phyloP scores from a whole-genome alignment of 2,113 vertebrate species.

The Pseudolaguvia tuberculata region DNA sequence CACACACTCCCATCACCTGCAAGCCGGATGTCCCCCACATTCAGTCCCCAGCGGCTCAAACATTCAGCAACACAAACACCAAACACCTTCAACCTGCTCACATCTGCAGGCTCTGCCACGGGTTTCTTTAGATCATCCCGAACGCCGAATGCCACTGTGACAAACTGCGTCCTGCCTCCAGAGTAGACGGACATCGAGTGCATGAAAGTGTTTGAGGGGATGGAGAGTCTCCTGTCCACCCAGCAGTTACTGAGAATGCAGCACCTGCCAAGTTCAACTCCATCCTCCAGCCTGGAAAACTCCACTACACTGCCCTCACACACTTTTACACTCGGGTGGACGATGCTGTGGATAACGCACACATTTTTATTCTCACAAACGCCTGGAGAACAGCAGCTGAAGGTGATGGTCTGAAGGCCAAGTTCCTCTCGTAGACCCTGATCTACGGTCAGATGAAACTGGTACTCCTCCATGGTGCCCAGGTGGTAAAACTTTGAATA shows the following conservation, averaged over 20 bases:
- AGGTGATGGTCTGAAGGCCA: conserved; percentile 69
- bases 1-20: conserved; percentile 57
- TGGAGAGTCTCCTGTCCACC: conserved; percentile 53
- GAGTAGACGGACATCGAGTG: conserved; percentile 74
- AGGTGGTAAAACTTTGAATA: conserved; percentile 93
- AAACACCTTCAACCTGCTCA: conserved; percentile 65
- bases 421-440: conserved; percentile 73
- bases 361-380: not conserved
- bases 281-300: conserved; percentile 74
- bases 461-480: conserved; percentile 82
- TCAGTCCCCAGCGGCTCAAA: conserved; percentile 71
- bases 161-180: conserved; percentile 57
- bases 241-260: conserved; percentile 77
- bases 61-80: conserved; percentile 68
- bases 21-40: conserved; percentile 67
- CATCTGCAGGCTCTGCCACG: conserved; percentile 58
- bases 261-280: conserved; percentile 67
- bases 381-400: conserved; percentile 60
- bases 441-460: conserved; percentile 78
- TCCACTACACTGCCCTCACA: conserved; percentile 77
- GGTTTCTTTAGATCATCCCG: conserved; percentile 76
- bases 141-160: conserved; percentile 75
- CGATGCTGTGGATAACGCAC: conserved; percentile 78
- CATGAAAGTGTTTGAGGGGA: conserved; percentile 76
- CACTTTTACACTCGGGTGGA: conserved; percentile 66